A percentile compares a stretch with the other conserved stretches of the same genome.
Conservation (phyloP, 2,113 vertebrate species). For the Prunella fulvescens region DNA sequence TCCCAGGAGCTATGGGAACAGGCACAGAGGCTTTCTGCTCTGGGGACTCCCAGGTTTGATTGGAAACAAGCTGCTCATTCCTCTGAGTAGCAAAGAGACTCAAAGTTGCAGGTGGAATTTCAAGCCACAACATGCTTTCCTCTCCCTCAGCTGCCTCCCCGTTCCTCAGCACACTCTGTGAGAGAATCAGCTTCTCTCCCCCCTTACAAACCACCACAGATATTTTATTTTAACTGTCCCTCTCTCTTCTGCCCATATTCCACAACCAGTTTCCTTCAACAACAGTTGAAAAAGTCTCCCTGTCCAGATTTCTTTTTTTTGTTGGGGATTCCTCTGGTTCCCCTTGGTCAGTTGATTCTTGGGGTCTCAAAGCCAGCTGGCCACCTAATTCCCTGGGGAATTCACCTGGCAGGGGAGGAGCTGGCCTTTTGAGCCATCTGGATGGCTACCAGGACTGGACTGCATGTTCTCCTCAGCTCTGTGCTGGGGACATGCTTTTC, state of each 20-base stretch:
- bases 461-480: neutral
- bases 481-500: neutral
- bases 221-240: neutral
- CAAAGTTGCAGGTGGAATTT: neutral
- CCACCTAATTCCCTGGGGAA: neutral
- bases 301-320: neutral
- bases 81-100: neutral
- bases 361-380: neutral
- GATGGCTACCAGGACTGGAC: neutral
- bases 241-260: neutral
- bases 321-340: neutral
- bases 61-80: neutral
- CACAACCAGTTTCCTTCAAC: neutral
- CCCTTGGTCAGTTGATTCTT: neutral
- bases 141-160: neutral
- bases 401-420: neutral
- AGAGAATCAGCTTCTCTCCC: neutral
- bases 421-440: neutral
- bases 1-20: neutral
- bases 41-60: neutral
- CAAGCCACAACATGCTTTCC: neutral
- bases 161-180: accelerated
- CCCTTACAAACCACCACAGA: neutral
- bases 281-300: neutral
- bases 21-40: neutral